Evolutionary conservation across 1,140 invertebrate genomes (phyloP), one percentile per base, ranked within the genome.

Genomic region (Rhynchophorus ferrugineus): DNA sequence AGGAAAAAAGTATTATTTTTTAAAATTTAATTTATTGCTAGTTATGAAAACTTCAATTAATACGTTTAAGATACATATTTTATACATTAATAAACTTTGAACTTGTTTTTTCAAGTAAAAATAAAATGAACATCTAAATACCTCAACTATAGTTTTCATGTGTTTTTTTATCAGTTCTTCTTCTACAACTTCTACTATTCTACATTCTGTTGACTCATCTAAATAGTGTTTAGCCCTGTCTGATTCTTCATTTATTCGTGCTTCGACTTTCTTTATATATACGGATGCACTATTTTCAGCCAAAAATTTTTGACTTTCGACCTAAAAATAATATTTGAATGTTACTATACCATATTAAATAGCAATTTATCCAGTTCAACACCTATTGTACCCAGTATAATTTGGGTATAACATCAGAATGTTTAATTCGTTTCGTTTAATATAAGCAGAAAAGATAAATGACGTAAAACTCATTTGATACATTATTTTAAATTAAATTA

Each of bases 221-320:
- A 99, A 77, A 78, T 99, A 99, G 72, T 97, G 91, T 55, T 93
- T 94, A 2, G 96, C 95, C 61, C 96, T 77, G 69, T 98, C 93
- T 3, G 91, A 91, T 75, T 99, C 97, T 74, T 99, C 96, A 53
- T 87, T 84, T 54, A 99, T 97, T 70, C 96, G 81, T 11, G 91
- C 84, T 61, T 99, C 96, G 35, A 99, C 97, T 78, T 97, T 96
- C 66, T 91, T 92, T 67, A 99, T 97, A 72, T 98, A 99, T 63
- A 97, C 93, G 44, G 93, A 95, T 46, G 96, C 95, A 75, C 91
- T 95, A 74, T 99, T 99, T 76, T 98, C 95, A 35, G 85, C 90
- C 59, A 99, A 76, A 75, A 98, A 99, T 71, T 96, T 97, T 74
- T 99, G 95, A 74, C 94, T 96, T 78, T 98, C 95, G 78, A 94